Evolutionary conservation across 2,888 invertebrate species (phyloP).

Genomic region (Sacculina carcini): DNA sequence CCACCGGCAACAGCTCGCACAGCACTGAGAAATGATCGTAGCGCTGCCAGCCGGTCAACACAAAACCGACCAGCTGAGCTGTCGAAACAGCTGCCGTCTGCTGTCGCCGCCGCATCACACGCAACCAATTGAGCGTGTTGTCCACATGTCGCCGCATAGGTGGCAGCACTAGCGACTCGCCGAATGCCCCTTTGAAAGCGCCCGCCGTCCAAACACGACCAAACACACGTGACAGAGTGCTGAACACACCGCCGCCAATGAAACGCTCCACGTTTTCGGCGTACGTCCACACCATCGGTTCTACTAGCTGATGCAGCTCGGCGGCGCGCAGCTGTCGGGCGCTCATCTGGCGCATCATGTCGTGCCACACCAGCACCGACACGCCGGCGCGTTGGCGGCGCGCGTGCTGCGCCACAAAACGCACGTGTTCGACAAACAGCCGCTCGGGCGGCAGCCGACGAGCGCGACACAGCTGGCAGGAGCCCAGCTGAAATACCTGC

Average conservation of each 20-base stretch:
- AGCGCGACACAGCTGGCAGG: slow-evolving; percentile 12
- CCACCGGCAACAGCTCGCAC: slow-evolving; percentile 18
- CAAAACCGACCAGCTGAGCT: slow-evolving; percentile 26
- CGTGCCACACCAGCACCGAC: slow-evolving; percentile 47
- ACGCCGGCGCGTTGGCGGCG: slow-evolving; percentile 30
- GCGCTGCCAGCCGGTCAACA: slow-evolving; percentile 26
- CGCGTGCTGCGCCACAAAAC: slow-evolving; percentile 31
- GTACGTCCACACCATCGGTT: slow-evolving; percentile 59
- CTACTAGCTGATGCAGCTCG: slow-evolving; percentile 35
- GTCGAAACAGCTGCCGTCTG: slow-evolving; percentile 29
- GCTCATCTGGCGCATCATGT: slow-evolving; percentile 41
- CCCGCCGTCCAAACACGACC: slow-evolving; percentile 42
- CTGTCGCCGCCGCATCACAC: slow-evolving; percentile 26
- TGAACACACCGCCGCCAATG: slow-evolving; percentile 19
- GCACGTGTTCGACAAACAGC: slow-evolving; percentile 35
- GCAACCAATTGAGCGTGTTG: slow-evolving; percentile 37
- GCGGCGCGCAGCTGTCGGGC: slow-evolving; percentile 31
- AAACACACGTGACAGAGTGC: slow-evolving; percentile 34
- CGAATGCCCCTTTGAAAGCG: slow-evolving; percentile 48
- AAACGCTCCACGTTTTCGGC: slow-evolving; percentile 27
- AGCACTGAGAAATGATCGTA: slow-evolving; percentile 19
- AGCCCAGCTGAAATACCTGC: slow-evolving; percentile 14
- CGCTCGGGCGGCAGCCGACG: slow-evolving; percentile 25
- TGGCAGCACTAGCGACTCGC: slow-evolving; percentile 38
- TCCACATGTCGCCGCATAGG: slow-evolving; percentile 38